A percentile compares a stretch with the other conserved stretches of the same genome.
Conservation (phyloP, 2,888 invertebrate genomes). For the Eupithecia centaureata region DNA sequence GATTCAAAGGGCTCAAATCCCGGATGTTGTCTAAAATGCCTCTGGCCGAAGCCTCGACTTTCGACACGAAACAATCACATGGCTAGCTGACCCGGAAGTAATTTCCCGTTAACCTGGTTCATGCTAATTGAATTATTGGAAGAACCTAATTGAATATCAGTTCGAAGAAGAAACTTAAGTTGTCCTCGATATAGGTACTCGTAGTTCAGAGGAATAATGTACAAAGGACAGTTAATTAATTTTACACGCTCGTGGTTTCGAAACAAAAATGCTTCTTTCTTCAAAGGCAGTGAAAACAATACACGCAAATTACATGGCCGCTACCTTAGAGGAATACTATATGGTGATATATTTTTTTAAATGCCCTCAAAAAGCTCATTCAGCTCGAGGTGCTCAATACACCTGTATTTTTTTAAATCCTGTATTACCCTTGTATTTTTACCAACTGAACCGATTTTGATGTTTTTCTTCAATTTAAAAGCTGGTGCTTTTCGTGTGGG, state of each 20-base stretch:
- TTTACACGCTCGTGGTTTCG: not conserved
- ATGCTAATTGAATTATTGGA: not conserved
- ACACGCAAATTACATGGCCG: not conserved
- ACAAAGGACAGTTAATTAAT: not conserved
- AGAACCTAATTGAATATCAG: not conserved
- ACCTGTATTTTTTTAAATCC: no score
- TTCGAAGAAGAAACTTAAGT: not conserved
- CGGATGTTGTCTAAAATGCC: conserved; percentile 1
- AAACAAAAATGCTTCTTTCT: not conserved
- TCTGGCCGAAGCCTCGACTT: conserved; percentile 17
- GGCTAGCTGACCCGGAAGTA: conserved; percentile 48
- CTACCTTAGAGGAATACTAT: no score
- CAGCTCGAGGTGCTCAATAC: no score
- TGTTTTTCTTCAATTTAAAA: no score
- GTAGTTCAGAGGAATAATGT: not conserved
- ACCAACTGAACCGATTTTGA: no score
- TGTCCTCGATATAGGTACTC: not conserved
- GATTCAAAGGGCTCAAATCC: not conserved
- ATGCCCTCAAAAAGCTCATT: no score
- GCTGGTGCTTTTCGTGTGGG: no score
- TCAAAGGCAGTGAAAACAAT: not conserved
- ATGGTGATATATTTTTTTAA: no score
- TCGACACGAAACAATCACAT: conserved; percentile 46
- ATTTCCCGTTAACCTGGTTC: conserved; percentile 27
- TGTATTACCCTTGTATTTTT: no score